These are phyloP conservation scores for Temnothorax rugatulus DNA, from an alignment of 2,888 invertebrate genomes.

Conservation along the genomic window DNA sequence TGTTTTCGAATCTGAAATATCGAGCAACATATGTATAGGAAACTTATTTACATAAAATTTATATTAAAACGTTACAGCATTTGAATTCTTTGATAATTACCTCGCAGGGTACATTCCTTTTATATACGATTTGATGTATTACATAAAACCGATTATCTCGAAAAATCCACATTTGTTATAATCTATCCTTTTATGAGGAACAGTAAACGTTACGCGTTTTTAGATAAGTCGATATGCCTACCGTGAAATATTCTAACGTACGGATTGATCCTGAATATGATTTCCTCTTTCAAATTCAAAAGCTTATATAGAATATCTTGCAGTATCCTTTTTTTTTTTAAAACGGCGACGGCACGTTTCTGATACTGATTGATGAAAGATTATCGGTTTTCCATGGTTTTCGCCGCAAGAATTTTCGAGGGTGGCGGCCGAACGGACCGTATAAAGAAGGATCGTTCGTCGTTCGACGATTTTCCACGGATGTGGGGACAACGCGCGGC, in stretches of 20 bases:
- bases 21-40: not conserved
- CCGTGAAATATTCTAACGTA: slow-evolving; percentile 14
- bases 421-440: slow-evolving; percentile 55
- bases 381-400: slow-evolving; percentile 81
- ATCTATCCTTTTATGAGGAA: not conserved
- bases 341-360: slow-evolving; percentile 54
- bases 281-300: slow-evolving; percentile 16
- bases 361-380: slow-evolving; percentile 86
- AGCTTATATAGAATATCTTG: slow-evolving; percentile 36
- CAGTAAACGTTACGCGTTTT: slow-evolving; percentile 1
- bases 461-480: slow-evolving; percentile 83
- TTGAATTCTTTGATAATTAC: not conserved
- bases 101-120: not conserved
- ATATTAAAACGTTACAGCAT: not conserved
- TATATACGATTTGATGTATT: not conserved
- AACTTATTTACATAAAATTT: not conserved
- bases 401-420: slow-evolving; percentile 70
- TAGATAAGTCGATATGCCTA: not conserved
- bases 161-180: slow-evolving; percentile 1
- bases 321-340: slow-evolving; percentile 44
- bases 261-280: not conserved
- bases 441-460: slow-evolving; percentile 69
- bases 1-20: not conserved
- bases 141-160: not conserved
- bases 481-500: slow-evolving; percentile 76